Percentiles rank a stretch among this genome's conserved stretches.
Conservation (phyloP, 2,888 invertebrate species). For the Drosophila mulleri region DNA sequence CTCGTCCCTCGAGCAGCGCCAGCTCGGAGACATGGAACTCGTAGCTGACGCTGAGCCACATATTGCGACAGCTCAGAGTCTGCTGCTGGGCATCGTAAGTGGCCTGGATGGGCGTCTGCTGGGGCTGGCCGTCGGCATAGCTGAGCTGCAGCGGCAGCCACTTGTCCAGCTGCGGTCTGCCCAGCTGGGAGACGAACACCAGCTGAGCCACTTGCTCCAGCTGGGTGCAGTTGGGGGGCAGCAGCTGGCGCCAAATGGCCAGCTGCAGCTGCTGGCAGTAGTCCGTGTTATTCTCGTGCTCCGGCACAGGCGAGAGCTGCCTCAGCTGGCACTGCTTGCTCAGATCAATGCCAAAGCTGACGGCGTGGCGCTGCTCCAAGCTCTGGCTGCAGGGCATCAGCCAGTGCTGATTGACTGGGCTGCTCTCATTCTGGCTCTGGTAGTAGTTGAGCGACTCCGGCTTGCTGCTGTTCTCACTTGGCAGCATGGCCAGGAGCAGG, state of each 20-base stretch:
- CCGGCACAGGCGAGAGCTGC: conserved; percentile 37
- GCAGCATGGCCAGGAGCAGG: conserved; percentile 70
- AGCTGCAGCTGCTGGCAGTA: conserved; percentile 78
- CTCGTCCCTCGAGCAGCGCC: conserved; percentile 36
- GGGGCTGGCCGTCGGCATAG: conserved; percentile 41
- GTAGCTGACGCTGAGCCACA: conserved; percentile 78
- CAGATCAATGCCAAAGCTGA: conserved; percentile 80
- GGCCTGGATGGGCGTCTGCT: conserved; percentile 56
- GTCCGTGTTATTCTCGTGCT: conserved; percentile 73
- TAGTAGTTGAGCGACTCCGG: conserved; percentile 73
- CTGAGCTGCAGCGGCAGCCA: conserved; percentile 79
- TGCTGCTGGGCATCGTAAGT: conserved; percentile 64
- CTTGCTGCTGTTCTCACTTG: conserved; percentile 63
- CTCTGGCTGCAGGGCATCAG: conserved; percentile 46
- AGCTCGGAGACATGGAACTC: conserved; percentile 76
- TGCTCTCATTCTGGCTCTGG: conserved; percentile 29
- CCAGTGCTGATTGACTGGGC: conserved; percentile 31
- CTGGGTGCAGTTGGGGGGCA: conserved; percentile 47
- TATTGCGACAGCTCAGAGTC: conserved; percentile 82
- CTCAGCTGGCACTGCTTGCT: conserved; percentile 74
- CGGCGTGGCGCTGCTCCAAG: conserved; percentile 27
- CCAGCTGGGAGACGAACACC: conserved; percentile 78
- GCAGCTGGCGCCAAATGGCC: conserved; percentile 58
- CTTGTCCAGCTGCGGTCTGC: conserved; percentile 73
- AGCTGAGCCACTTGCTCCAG: conserved; percentile 45